Evolutionary conservation across 2,797 vertebrate genomes (phyloP).

Genomic region (Bradypus variegatus): DNA sequence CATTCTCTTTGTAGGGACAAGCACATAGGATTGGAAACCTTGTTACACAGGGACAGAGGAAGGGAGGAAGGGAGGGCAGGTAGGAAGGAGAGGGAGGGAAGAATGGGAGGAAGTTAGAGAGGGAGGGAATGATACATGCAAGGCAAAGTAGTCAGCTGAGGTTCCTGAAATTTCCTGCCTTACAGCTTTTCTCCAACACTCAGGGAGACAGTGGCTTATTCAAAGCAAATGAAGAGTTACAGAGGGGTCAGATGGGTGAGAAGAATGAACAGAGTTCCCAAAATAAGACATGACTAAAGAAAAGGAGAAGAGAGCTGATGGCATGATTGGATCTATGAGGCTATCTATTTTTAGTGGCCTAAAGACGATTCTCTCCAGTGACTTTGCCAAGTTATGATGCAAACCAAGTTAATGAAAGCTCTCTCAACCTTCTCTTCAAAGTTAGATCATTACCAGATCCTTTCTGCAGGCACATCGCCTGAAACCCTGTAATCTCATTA

Average conservation of each 20-base stretch:
- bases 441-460: background rate
- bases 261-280: background rate
- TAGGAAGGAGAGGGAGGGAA: background rate
- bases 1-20: background rate
- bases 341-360: constrained; percentile 30
- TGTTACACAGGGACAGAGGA: background rate
- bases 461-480: background rate
- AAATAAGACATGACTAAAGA: background rate
- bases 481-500: background rate
- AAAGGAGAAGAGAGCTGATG: background rate
- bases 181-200: background rate
- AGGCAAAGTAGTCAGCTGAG: background rate
- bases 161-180: background rate
- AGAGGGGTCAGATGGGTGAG: background rate
- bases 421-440: background rate
- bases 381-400: constrained; percentile 21
- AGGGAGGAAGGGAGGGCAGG: fast-evolving
- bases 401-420: constrained; percentile 11
- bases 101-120: fast-evolving
- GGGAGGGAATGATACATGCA: too few species aligned
- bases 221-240: background rate
- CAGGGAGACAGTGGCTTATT: too few species aligned
- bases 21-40: background rate
- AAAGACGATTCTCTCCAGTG: background rate
- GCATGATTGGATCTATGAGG: background rate